Percentiles rank a stretch among this genome's conserved stretches.
Evolutionary conservation across 2,888 invertebrate genomes (phyloP).

Genomic region (Drosophila aldrichi): DNA sequence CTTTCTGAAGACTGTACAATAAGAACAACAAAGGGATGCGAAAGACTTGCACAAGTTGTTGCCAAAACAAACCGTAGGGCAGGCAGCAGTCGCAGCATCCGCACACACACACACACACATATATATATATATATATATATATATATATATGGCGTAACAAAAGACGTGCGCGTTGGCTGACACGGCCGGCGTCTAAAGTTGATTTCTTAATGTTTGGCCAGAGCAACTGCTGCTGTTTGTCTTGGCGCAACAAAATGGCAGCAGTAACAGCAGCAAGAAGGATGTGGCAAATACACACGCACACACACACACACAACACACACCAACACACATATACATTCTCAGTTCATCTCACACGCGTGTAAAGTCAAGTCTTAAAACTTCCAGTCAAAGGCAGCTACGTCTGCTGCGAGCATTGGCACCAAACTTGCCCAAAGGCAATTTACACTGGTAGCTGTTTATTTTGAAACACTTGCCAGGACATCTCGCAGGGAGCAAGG

Average conservation of each 20-base stretch:
- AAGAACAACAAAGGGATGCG: slow-evolving; percentile 38
- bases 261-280: slow-evolving; percentile 33
- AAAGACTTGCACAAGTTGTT: slow-evolving; percentile 46
- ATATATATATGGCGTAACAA: slow-evolving; percentile 51
- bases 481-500: slow-evolving; percentile 44
- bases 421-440: slow-evolving; percentile 66
- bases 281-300: slow-evolving; percentile 48
- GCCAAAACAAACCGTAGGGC: slow-evolving; percentile 54
- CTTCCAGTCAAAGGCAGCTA: slow-evolving; percentile 45
- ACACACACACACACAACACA: slow-evolving; percentile 21
- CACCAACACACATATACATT: slow-evolving; percentile 20
- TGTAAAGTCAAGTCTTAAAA: slow-evolving; percentile 58
- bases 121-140: neutral
- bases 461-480: slow-evolving; percentile 79
- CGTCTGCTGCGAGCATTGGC: slow-evolving; percentile 44
- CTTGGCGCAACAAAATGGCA: slow-evolving; percentile 72
- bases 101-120: slow-evolving; percentile 31
- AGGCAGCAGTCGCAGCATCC: slow-evolving; percentile 34
- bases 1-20: slow-evolving; percentile 51
- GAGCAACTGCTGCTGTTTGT: slow-evolving; percentile 70
- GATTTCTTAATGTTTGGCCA: slow-evolving; percentile 80
- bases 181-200: slow-evolving; percentile 72
- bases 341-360: slow-evolving; percentile 31
- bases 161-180: slow-evolving; percentile 63
- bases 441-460: slow-evolving; percentile 80